Conservation (phyloP, 1,140 invertebrate genomes). For the Drosophila asahinai region DNA sequence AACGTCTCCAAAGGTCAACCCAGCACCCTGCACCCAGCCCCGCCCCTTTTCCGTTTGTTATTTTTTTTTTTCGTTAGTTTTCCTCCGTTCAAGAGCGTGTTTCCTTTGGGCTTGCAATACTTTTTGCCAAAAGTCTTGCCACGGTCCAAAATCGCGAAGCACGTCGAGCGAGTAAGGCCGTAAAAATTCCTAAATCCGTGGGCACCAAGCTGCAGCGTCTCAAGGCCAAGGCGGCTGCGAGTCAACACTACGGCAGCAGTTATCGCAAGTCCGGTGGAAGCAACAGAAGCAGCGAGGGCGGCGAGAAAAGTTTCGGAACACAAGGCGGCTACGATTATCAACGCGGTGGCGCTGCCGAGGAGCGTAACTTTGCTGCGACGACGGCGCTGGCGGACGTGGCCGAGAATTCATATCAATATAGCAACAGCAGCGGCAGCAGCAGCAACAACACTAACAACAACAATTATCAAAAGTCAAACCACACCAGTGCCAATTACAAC, state of each 20-base stretch:
- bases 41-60: slow-evolving; percentile 20
- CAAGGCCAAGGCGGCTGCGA: slow-evolving; percentile 82
- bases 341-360: slow-evolving; percentile 79
- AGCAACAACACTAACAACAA: slow-evolving; percentile 30
- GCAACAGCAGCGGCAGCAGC: slow-evolving; percentile 29
- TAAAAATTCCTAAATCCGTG: slow-evolving; percentile 81
- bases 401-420: slow-evolving; percentile 78
- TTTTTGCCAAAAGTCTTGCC: slow-evolving; percentile 70
- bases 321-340: slow-evolving; percentile 66
- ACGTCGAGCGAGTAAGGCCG: slow-evolving; percentile 68
- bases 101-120: slow-evolving; percentile 67
- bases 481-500: slow-evolving; percentile 80
- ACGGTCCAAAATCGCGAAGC: slow-evolving; percentile 54
- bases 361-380: slow-evolving; percentile 72
- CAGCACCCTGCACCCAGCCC: slow-evolving; percentile 8
- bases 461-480: slow-evolving; percentile 80
- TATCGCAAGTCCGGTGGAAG: slow-evolving; percentile 65
- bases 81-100: slow-evolving; percentile 63
- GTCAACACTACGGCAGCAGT: slow-evolving; percentile 72
- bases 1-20: slow-evolving; percentile 38
- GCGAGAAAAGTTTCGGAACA: slow-evolving; percentile 52
- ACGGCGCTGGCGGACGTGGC: slow-evolving; percentile 69
- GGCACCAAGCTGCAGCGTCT: slow-evolving; percentile 82
- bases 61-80: slow-evolving; percentile 51
- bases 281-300: slow-evolving; percentile 25